Conservation (phyloP, 2,797 vertebrate species). For the Lacerta agilis region DNA sequence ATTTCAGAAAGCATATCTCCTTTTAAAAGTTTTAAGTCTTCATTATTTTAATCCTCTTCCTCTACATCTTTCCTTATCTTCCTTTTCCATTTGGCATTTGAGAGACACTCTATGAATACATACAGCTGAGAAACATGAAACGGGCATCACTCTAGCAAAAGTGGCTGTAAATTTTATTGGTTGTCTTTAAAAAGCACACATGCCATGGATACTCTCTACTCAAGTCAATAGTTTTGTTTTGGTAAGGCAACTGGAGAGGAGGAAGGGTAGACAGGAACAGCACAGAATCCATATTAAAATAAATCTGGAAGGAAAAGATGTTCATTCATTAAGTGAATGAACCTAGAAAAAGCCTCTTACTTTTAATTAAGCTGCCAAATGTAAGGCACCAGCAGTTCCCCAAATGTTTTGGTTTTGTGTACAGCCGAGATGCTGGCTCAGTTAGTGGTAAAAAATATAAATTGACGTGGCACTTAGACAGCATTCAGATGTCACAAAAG, state of each 20-base stretch:
- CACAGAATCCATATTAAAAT: conserved; percentile 35
- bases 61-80: conserved; percentile 22
- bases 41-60: conserved; percentile 1
- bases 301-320: conserved; percentile 52
- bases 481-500: conserved; percentile 27
- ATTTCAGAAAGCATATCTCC: conserved; percentile 7
- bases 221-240: conserved; percentile 55
- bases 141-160: conserved; percentile 17
- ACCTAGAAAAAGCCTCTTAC: conserved; percentile 51
- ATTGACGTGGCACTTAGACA: conserved; percentile 41
- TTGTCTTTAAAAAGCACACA: conserved; percentile 61
- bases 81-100: conserved; percentile 33
- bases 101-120: conserved; percentile 36
- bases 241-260: conserved; percentile 18
- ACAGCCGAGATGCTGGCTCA: conserved; percentile 40
- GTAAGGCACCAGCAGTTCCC: not conserved
- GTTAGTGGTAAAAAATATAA: conserved; percentile 61
- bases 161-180: conserved; percentile 41
- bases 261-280: not conserved
- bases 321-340: conserved; percentile 50
- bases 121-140: conserved; percentile 39
- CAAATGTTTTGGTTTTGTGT: not conserved
- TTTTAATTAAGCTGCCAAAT: conserved; percentile 56
- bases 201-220: conserved; percentile 51
- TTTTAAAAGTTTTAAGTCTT: conserved; percentile 29